Evolutionary conservation across 2,888 invertebrate genomes (phyloP).

Genomic region (Tetanocera ferruginea): DNA sequence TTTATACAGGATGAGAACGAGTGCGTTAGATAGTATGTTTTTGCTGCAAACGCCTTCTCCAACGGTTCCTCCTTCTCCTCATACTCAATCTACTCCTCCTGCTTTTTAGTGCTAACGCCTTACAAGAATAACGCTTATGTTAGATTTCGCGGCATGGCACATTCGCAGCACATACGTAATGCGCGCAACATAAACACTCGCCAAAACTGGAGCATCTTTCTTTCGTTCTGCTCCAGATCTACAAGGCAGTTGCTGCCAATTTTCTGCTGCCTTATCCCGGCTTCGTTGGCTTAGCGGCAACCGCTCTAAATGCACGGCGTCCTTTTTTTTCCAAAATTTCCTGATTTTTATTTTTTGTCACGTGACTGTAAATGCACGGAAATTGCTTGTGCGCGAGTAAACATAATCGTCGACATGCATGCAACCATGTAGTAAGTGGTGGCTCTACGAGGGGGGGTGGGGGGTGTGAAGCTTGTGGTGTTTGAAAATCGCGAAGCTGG

Average conservation of each 20-base stretch:
- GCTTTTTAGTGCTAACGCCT: not conserved
- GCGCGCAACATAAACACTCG: not conserved
- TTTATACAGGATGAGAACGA: not conserved
- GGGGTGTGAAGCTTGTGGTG: not conserved
- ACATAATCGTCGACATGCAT: constrained; percentile 37
- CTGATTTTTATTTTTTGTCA: constrained; percentile 18
- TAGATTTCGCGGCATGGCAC: constrained; percentile 17
- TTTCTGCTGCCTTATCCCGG: not conserved
- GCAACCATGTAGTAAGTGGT: not conserved
- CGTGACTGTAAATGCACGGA: constrained; percentile 29
- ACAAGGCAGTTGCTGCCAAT: not conserved
- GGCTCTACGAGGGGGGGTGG: not conserved
- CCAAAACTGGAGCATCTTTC: not conserved
- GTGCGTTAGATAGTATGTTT: not conserved
- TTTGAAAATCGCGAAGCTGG: not conserved
- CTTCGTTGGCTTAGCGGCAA: constrained; percentile 7
- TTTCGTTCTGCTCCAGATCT: not conserved
- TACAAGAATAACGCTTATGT: not conserved
- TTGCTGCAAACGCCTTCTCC: not conserved
- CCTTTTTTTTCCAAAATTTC: not conserved
- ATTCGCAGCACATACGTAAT: not conserved
- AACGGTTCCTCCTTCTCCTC: not conserved
- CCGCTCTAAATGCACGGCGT: constrained; percentile 12
- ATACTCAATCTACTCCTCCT: not conserved
- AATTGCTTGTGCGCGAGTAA: constrained; percentile 33